Evolutionary conservation across 92 coral and sea anemone species (phyloP).

Genomic region (Diadumene lineata): DNA sequence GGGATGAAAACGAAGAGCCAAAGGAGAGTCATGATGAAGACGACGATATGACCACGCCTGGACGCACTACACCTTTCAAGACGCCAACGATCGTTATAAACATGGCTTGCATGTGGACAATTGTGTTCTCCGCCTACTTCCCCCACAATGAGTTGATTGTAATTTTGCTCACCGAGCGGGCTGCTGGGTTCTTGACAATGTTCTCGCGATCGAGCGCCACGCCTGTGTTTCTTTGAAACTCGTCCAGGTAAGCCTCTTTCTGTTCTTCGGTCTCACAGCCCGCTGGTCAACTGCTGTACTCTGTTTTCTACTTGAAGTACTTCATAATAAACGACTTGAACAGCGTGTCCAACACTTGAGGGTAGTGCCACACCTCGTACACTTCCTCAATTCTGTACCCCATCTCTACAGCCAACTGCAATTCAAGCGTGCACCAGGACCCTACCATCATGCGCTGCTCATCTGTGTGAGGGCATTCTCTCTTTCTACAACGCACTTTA

Average conservation of each 20-base stretch:
- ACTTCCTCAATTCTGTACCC: constrained; percentile 12
- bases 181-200: neutral
- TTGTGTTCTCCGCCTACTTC: constrained; percentile 10
- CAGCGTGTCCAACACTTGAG: neutral
- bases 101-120: too few relatives aligned
- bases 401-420: neutral
- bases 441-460: constrained; percentile 25
- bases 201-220: neutral
- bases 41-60: too few relatives aligned
- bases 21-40: too few relatives aligned
- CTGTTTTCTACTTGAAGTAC: constrained; percentile 1
- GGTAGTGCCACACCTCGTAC: constrained; percentile 28
- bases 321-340: neutral
- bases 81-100: too few relatives aligned
- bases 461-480: constrained; percentile 15
- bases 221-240: neutral
- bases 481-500: constrained; percentile 12
- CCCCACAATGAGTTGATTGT: constrained; percentile 30
- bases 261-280: neutral
- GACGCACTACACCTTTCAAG: too few relatives aligned
- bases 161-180: neutral
- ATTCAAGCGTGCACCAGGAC: constrained; percentile 39
- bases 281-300: constrained; percentile 10
- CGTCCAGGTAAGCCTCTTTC: neutral
- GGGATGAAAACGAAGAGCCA: too few relatives aligned